phyloP scores from a whole-genome alignment of 2,797 vertebrate species.

The Eutrigla gurnardus region DNA sequence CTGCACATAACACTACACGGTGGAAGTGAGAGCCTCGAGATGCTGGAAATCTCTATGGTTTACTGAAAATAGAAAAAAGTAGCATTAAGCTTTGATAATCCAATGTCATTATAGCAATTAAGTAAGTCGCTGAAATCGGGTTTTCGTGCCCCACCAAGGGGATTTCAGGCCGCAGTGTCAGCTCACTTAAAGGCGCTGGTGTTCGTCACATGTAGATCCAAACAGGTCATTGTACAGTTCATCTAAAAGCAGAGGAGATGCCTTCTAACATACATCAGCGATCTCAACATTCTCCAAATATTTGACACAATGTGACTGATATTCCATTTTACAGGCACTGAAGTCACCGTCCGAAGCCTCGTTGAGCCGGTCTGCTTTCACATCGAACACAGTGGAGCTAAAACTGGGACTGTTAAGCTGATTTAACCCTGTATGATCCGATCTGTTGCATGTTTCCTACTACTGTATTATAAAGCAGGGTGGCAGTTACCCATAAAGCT shows the following conservation, averaged over 20 bases:
- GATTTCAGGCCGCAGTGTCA: background rate
- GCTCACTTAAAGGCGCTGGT: background rate
- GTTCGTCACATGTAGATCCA: background rate
- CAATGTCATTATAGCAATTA: background rate
- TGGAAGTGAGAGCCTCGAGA: conserved; percentile 4
- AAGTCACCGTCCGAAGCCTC: background rate
- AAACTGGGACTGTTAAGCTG: background rate
- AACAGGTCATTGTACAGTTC: background rate
- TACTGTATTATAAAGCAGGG: background rate
- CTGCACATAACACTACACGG: conserved; percentile 25
- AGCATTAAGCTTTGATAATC: background rate
- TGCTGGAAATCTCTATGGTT: background rate
- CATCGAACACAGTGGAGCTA: background rate
- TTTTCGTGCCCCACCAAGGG: background rate
- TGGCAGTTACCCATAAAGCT: background rate
- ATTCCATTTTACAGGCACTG: background rate
- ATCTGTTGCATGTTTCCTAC: background rate
- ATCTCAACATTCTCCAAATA: background rate
- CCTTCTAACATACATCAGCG: background rate
- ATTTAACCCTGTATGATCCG: background rate
- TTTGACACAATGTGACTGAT: background rate
- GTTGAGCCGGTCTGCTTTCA: background rate
- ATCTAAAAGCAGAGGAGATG: background rate
- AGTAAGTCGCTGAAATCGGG: background rate
- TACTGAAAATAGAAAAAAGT: background rate